Base-by-base conservation (phyloP, 2,888 invertebrate species). In the Coenonympha arcania region DNA sequence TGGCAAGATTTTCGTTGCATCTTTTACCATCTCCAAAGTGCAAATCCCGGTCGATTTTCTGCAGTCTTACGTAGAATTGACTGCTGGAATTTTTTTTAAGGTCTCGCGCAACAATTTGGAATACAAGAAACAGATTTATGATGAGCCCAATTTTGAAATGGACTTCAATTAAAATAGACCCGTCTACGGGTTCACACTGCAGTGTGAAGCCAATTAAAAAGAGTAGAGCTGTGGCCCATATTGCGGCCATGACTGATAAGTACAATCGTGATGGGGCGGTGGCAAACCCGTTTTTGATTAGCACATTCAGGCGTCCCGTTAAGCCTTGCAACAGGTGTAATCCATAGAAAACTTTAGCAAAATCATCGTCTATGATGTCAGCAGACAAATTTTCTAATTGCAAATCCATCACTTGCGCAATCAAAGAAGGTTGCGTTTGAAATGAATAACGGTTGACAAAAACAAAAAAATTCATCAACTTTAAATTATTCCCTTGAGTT, bases 1-100 rank as follows among this genome's bases (percentile, higher is more conserved):
- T 39, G 15, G 39, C 22, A 15, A 39, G 39, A 15, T 22, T 39
- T 15, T 15, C 9, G 16, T 39, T 39, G 2, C 15, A 15, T 15
- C 9, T 11, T 37, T 39, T 39, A 9, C 22, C 28, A 1, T 66
- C 57, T 3, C 56, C 62, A 55, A 69, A 66, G 41, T 66, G 64
- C 1, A 81, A 42, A 16, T 52, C 54, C 6, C 73, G 64, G 48
- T 80, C 77, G 20, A 79, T 64, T 59, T 64, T 77, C 54, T 80
- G 80, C 22, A 80, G 55, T 44, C 77, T 79, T 0, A 80, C 76
- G 47, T 71, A 79, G 4, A 80, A 56, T 52, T 71, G 65, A 40
- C 71, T 66, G 45, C 53, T 57, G 6, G 49, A 34, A 20, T 52
- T 47, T 24, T 50, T 40, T 3, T 59, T 51, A 4, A 39, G 13